Percentiles rank a stretch among this genome's conserved stretches.
Conservation (phyloP, 1,140 invertebrate species). For the Steinernema khuongi region DNA sequence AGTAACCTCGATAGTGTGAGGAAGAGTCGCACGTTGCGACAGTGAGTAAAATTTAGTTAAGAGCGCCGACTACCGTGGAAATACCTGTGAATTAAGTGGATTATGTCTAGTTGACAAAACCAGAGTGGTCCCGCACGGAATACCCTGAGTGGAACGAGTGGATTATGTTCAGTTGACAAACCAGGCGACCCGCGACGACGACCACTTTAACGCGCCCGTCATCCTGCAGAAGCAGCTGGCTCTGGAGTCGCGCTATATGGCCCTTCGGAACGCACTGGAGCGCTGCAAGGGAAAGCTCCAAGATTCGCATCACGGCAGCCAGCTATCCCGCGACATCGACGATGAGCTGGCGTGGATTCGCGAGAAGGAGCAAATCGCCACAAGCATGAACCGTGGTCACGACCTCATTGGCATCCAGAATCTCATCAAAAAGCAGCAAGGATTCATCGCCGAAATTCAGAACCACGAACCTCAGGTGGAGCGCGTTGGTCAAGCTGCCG, state of each 20-base stretch:
- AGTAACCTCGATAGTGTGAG: too few relatives aligned
- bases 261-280: slow-evolving; percentile 78
- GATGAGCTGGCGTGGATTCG: slow-evolving; percentile 98
- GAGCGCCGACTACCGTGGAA: too few relatives aligned
- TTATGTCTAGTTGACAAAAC: too few relatives aligned
- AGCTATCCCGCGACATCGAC: slow-evolving; percentile 91
- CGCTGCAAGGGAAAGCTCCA: slow-evolving; percentile 75
- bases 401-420: slow-evolving; percentile 98
- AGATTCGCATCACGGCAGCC: slow-evolving; percentile 88
- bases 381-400: slow-evolving; percentile 88
- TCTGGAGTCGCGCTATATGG: slow-evolving; percentile 60
- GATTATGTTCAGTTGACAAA: too few relatives aligned
- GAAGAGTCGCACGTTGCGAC: too few relatives aligned
- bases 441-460: slow-evolving; percentile 89
- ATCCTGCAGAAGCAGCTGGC: slow-evolving; percentile 76
- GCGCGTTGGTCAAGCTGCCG: slow-evolving; percentile 77
- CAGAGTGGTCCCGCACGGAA: too few relatives aligned
- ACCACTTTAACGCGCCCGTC: slow-evolving; percentile 93
- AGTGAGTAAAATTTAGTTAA: too few relatives aligned
- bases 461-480: slow-evolving; percentile 91
- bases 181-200: slow-evolving; percentile 78
- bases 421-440: slow-evolving; percentile 97
- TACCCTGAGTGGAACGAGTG: too few relatives aligned
- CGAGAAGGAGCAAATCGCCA: slow-evolving; percentile 96
- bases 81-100: too few relatives aligned